Conservation (phyloP, 1,140 invertebrate species). For the Aricia agestis region DNA sequence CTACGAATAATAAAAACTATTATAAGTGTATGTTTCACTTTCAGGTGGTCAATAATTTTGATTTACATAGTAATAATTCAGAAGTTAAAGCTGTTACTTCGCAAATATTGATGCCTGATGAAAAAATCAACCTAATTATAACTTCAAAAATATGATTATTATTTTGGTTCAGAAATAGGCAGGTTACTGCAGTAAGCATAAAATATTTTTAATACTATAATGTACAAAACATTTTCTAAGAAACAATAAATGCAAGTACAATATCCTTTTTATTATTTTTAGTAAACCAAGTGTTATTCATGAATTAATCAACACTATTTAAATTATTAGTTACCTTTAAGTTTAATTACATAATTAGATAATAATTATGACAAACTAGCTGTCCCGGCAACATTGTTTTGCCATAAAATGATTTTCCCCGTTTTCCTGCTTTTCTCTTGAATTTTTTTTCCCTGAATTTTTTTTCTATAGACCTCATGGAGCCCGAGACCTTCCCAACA, state of each 20-base stretch:
- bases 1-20: too few species aligned
- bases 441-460: too few species aligned
- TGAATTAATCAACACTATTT: too few species aligned
- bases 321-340: too few species aligned
- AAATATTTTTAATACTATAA: background rate
- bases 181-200: background rate
- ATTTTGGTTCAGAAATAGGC: background rate
- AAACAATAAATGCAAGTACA: background rate
- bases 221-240: background rate
- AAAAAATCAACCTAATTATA: constrained; percentile 41
- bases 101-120: constrained; percentile 51
- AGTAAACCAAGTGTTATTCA: too few species aligned
- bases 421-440: too few species aligned
- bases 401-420: too few species aligned
- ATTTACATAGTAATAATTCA: constrained; percentile 45
- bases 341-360: too few species aligned
- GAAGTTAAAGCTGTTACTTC: constrained; percentile 52
- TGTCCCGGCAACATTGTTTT: too few species aligned
- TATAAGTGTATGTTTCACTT: constrained; percentile 33
- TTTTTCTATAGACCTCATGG: too few species aligned
- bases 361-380: too few species aligned
- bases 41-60: constrained; percentile 57
- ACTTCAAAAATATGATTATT: constrained; percentile 27
- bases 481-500: too few species aligned
- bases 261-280: background rate